Evolutionary conservation across 1,140 invertebrate genomes (phyloP).

Genomic region (Bombus turneri): DNA sequence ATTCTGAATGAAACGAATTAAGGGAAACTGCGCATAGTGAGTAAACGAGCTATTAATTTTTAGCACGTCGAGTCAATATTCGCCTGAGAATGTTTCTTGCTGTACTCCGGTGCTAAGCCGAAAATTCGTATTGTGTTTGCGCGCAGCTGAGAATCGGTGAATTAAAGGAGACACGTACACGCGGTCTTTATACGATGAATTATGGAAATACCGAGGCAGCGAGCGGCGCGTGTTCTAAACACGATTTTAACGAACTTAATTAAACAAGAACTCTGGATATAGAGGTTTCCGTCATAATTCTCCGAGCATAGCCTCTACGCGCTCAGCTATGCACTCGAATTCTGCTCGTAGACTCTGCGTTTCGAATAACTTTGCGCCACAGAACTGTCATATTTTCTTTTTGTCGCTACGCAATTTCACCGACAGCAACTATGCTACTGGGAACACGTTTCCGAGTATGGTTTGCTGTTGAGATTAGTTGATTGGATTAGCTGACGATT

Average conservation of each 20-base stretch:
- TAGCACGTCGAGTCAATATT: background rate
- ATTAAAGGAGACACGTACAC: conserved; percentile 33
- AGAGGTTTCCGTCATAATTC: conserved; percentile 33
- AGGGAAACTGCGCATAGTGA: too few species aligned
- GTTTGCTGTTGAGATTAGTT: background rate
- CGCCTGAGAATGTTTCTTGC: background rate
- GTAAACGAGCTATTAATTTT: background rate
- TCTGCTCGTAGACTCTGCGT: too few species aligned
- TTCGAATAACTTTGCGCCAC: background rate
- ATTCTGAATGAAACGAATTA: background rate
- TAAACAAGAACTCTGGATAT: conserved; percentile 28
- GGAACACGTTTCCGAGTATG: background rate
- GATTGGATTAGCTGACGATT: background rate
- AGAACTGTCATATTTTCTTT: background rate
- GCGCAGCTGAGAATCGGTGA: background rate
- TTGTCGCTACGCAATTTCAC: background rate
- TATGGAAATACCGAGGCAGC: conserved; percentile 32
- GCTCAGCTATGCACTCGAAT: background rate
- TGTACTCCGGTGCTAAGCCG: background rate
- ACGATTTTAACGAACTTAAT: conserved; percentile 50
- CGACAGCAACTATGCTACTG: too few species aligned
- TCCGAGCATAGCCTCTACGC: background rate
- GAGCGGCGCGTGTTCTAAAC: conserved; percentile 21
- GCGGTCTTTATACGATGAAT: conserved; percentile 26
- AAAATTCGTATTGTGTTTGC: background rate